phyloP scores from a whole-genome alignment of 2,113 vertebrate species.

The Cricetomys ansorgei region DNA sequence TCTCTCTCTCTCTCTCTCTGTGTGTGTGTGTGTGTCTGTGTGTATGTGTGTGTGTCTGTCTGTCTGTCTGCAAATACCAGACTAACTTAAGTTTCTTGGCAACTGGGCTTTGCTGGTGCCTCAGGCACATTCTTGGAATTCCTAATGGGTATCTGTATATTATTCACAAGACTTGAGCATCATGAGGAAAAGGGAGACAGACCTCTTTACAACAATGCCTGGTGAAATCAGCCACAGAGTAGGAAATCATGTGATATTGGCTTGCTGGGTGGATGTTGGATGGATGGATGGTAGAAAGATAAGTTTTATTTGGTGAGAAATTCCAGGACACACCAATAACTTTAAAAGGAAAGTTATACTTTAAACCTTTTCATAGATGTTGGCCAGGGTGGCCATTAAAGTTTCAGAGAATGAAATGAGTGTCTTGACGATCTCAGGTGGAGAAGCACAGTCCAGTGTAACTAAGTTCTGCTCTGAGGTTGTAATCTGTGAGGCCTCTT shows the following conservation, averaged over 20 bases:
- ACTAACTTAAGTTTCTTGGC: not conserved
- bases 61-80: not conserved
- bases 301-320: not conserved
- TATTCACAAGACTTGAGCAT: not conserved
- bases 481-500: not conserved
- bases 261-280: not conserved
- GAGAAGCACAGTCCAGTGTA: not conserved
- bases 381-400: not conserved
- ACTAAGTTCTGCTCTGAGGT: not conserved
- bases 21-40: not conserved
- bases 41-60: not conserved
- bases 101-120: not conserved
- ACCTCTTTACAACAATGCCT: not conserved
- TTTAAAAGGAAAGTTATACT: slow-evolving; percentile 5
- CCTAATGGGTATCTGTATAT: not conserved
- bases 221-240: not conserved
- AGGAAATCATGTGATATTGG: not conserved
- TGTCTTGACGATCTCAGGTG: not conserved
- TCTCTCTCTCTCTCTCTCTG: too few relatives aligned
- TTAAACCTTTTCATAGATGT: not conserved
- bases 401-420: not conserved
- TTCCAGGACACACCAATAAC: not conserved
- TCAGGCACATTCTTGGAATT: not conserved
- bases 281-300: not conserved
- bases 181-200: not conserved